Base-by-base conservation (phyloP, 2,113 vertebrate genomes). In the Salminus brasiliensis region DNA sequence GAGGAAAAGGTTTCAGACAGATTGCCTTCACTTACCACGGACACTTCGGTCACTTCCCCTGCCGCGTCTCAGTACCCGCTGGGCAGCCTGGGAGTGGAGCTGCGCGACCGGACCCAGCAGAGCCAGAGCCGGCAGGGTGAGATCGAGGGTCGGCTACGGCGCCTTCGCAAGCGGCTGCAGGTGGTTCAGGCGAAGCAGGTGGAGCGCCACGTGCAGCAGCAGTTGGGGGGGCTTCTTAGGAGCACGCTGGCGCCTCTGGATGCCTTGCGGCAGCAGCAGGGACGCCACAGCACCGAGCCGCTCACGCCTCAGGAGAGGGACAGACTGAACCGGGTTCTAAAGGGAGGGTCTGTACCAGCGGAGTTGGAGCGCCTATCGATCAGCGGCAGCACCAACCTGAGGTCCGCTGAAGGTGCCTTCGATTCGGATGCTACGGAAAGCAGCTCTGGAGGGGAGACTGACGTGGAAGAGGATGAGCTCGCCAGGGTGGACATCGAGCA, bases 151-250 rank as follows among this genome's bases (percentile, higher is more conserved):
- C 77, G 81, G 8, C 73, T 74, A 12, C 23, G 95, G 4, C 92
- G 95, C 49, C 92, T 99, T 80, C 95, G 97, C 81, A 98, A 98
- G 72, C 95, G 97, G 82, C 93, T 99, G 80, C 97, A 98, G 90
- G 95, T 99, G 77, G 98, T 98, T 55, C 98, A 99, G 90, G 97
- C 97, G 2, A 98, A 99, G 90, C 97, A 99, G 90, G 97, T 98
- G 77, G 98, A 99, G 90, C 95, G 98, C 0, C 98, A 99, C 84
- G 94, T 99, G 71, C 97, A 98, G 81, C 97, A 99, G 85, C 98
- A 99, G 90, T 89, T 99, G 53, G 95, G 96, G 0, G 97, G 97
- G 83, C 96, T 99, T 89, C 90, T 98, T 87, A 94, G 96, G 89
- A 92, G 93, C 83, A 92, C 94, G 21, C 90, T 93, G 71, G 93